A percentile compares a stretch with the other conserved stretches of the same genome.
These are phyloP conservation scores for Corapipo altera DNA, from an alignment of 2,113 vertebrate genomes.

Conservation along the genomic window DNA sequence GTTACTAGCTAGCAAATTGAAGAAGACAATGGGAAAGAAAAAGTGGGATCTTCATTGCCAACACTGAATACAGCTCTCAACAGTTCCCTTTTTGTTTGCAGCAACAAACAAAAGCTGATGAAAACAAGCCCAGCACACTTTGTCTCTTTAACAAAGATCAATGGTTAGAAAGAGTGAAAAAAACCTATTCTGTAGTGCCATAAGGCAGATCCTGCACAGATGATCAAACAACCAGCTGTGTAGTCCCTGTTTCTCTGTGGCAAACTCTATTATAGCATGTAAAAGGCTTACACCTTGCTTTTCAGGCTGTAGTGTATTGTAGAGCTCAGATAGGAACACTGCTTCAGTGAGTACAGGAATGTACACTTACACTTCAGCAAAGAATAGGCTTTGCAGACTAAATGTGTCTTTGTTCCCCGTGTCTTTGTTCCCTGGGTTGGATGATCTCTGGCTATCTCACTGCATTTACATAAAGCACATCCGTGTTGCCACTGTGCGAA, in stretches of 20 bases:
- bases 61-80: slow-evolving; percentile 14
- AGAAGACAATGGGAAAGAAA: slow-evolving; percentile 27
- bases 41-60: slow-evolving; percentile 23
- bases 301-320: background rate
- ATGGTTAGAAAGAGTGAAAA: background rate
- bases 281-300: background rate
- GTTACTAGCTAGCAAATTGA: slow-evolving; percentile 4
- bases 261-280: background rate
- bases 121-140: slow-evolving; percentile 42
- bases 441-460: background rate
- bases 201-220: background rate
- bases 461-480: background rate
- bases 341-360: background rate
- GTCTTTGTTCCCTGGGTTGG: background rate
- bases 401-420: background rate
- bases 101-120: slow-evolving; percentile 49
- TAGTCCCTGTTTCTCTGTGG: background rate
- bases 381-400: background rate
- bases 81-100: slow-evolving; percentile 20
- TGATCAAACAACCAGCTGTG: background rate
- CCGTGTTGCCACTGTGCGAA: background rate
- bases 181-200: background rate
- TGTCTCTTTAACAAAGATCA: slow-evolving; percentile 30
- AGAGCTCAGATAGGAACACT: background rate
- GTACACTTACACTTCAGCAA: background rate